phyloP scores from a whole-genome alignment of 2,888 invertebrate species.

The Sclerodermus sp. region DNA sequence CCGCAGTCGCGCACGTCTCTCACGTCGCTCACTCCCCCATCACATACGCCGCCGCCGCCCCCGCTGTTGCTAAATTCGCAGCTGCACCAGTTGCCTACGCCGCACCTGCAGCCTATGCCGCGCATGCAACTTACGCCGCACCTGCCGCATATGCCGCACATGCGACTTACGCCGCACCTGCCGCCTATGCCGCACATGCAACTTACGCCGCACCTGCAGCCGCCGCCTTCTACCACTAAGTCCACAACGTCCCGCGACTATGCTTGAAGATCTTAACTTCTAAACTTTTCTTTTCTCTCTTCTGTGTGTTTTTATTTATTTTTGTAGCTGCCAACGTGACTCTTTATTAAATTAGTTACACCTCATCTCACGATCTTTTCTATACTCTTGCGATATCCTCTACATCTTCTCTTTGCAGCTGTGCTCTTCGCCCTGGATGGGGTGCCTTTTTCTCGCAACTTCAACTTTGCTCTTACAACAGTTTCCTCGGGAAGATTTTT shows the following conservation, averaged over 20 bases:
- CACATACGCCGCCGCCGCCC: not conserved
- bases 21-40: no score
- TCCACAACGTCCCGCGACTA: not conserved
- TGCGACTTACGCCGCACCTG: slow-evolving; percentile 9
- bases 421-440: no score
- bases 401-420: no score
- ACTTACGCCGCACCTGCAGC: slow-evolving; percentile 9
- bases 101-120: slow-evolving; percentile 14
- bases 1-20: no score
- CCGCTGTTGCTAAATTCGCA: not conserved
- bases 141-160: slow-evolving; percentile 19
- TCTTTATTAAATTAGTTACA: slow-evolving; percentile 16
- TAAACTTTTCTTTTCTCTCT: no score
- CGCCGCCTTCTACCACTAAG: not conserved
- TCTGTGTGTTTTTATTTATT: slow-evolving; percentile 28
- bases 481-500: no score
- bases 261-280: no score
- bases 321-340: slow-evolving; percentile 28
- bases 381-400: no score
- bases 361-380: no score
- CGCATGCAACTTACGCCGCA: slow-evolving; percentile 12
- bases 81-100: not conserved
- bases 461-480: no score
- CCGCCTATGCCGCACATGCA: slow-evolving; percentile 5
- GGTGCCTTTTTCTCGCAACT: no score